phyloP scores from a whole-genome alignment of 2,113 vertebrate genomes.

The Protobothrops flavoviridis region DNA sequence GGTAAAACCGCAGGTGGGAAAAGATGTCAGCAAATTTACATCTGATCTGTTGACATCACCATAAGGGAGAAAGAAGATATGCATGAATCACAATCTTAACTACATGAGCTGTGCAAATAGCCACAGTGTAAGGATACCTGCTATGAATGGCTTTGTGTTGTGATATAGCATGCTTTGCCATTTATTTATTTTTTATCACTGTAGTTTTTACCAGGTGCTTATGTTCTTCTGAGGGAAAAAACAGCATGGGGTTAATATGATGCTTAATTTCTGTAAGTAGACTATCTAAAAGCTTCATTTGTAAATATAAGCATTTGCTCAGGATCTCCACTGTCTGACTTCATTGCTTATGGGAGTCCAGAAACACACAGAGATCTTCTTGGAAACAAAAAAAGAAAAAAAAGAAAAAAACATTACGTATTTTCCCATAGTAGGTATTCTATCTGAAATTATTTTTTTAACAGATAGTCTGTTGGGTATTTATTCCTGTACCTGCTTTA shows the following conservation, averaged over 20 bases:
- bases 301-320: not conserved
- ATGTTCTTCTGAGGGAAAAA: not conserved
- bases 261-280: not conserved
- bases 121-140: not conserved
- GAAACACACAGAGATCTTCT: not conserved
- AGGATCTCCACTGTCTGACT: not conserved
- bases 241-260: not conserved
- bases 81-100: not conserved
- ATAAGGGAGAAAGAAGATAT: not conserved
- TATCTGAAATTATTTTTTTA: not conserved
- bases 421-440: not conserved
- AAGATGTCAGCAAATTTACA: not conserved
- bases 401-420: not conserved
- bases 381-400: no score
- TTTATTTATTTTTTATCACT: not conserved
- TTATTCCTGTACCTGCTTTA: not conserved
- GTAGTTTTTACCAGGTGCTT: not conserved
- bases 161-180: not conserved
- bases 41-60: not conserved
- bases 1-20: not conserved
- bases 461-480: not conserved
- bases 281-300: not conserved
- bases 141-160: not conserved
- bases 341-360: not conserved
- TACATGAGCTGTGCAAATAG: not conserved